phyloP scores from a whole-genome alignment of 2,797 vertebrate genomes.

The Scleropages formosus region DNA sequence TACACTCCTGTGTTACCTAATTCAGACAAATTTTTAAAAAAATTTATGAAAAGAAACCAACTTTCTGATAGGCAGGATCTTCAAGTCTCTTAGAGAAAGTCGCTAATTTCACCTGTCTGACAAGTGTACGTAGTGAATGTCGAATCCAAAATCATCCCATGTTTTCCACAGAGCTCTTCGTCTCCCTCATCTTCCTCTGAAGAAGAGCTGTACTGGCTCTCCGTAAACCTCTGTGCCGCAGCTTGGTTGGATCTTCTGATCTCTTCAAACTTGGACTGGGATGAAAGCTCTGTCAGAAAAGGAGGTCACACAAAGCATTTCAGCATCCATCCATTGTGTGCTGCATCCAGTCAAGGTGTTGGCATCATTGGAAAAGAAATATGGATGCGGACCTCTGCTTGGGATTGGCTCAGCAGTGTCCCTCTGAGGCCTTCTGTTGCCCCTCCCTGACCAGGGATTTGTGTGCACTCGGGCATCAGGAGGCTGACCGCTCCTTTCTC shows the following conservation, averaged over 20 bases:
- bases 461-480: constrained; percentile 30
- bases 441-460: neutral
- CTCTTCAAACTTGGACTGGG: constrained; percentile 86
- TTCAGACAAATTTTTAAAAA: neutral
- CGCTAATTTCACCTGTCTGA: constrained; percentile 74
- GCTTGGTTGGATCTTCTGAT: constrained; percentile 88
- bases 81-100: too few relatives aligned
- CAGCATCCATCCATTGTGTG: neutral
- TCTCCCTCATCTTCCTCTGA: constrained; percentile 76
- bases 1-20: neutral
- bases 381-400: constrained; percentile 20
- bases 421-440: neutral
- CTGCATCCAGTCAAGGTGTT: neutral
- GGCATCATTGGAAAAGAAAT: neutral
- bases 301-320: neutral
- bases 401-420: neutral
- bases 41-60: neutral
- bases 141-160: constrained; percentile 79
- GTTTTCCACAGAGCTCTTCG: constrained; percentile 74
- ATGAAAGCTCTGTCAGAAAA: constrained; percentile 58
- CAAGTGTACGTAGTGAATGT: constrained; percentile 83
- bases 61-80: neutral
- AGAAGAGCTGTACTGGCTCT: constrained; percentile 77
- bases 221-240: constrained; percentile 77
- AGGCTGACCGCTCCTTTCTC: constrained; percentile 38